Evolutionary conservation across 1,140 invertebrate species (phyloP), one percentile per base, ranked within the genome.

Genomic region (Brachionus koreanus): DNA sequence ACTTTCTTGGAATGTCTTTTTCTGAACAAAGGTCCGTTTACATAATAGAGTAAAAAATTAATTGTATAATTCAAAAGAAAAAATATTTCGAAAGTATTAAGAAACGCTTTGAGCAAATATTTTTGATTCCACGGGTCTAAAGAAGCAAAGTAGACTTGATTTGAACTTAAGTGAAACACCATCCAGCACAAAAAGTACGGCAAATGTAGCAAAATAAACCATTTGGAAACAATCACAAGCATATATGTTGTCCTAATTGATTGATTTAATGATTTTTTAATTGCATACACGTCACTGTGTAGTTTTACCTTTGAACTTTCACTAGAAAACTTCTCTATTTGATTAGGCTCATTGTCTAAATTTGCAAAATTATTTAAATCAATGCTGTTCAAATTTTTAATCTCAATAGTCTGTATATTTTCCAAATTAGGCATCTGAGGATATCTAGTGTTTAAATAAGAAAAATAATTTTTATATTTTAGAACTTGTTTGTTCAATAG

Each of bases 151-250:
- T 46, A 46, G 43, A n/a, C 4, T 25, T 74, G 19, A 46, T 25
- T 74, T 46, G 37, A 1, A 39, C 39, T 74, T 10, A 74, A 39
- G 13, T 46, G 42, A 46, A 74, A 74, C 25, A 74, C 7, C 19
- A 74, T 23, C 69, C 69, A 74, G 39, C 39, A 25, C 23, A 74
- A 25, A 46, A 74, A 74, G 43, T 74, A 74, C 1, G 69, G 69
- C 33, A 74, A 46, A 74, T 74, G 69, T n/a, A 74, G 29, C 69
- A 74, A 46, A 13, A 74, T 74, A 33, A 74, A 74, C 69, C 69
- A 74, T 74, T 74, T 74, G 9, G 39, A 46, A 19, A 74, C n/a
- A 74, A 74, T 23, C 19, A 74, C 69, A 2, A 74, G 42, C 69
- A 74, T 74, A 10, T 74, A 74, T 3, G 69, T 74, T 9, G 69